Base-by-base conservation (phyloP, 1,140 invertebrate genomes). In the Stegodyphus mimosarum region DNA sequence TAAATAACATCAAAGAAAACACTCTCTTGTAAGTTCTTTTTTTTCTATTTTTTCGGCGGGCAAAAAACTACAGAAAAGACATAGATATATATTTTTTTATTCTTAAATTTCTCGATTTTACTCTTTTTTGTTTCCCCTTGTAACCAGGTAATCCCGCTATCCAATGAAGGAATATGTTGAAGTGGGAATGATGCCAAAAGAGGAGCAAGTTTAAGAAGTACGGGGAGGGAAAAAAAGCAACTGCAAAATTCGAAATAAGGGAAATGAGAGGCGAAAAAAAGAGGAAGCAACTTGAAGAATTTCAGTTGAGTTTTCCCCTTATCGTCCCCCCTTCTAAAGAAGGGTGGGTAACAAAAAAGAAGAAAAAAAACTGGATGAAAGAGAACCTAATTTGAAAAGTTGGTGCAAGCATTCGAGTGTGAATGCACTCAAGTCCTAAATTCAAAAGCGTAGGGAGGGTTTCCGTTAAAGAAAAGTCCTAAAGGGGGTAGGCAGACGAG, bases 371-470 rank as follows among this genome's bases (percentile, higher is more conserved):
- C 50, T 52, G 11, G 79, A 73, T 83, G 79, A 74, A 83, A 83
- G 79, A 66, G 63, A 83, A 83, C 79, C 71, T 73, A 83, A 73
- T 83, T 83, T 73, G 71, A 83, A 83, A 83, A 83, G 70, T 73
- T 83, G 79, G 70, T 73, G 79, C 66, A 71, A 83, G 79, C 79
- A 83, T 83, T 83, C 79, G 60, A 73, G 79, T 83, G 79, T 73
- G 60, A 83, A 83, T 83, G 79, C 70, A 83, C 69, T 83, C 60
- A 66, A 73, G 70, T 74, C 71, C 71, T 83, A 74, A 83, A 83
- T 83, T 73, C 71, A 74, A 83, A 66, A 60, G 15, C 55, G 33
- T 33, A 33, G 33, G 33, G 33, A 33, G 33, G 55, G 9, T 60
- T 60, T 60, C 15, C 9, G 55, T 60, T 60, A 15, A 60, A 60